phyloP scores from a whole-genome alignment of 92 coral and sea anemone species.

The Porites cylindrica region DNA sequence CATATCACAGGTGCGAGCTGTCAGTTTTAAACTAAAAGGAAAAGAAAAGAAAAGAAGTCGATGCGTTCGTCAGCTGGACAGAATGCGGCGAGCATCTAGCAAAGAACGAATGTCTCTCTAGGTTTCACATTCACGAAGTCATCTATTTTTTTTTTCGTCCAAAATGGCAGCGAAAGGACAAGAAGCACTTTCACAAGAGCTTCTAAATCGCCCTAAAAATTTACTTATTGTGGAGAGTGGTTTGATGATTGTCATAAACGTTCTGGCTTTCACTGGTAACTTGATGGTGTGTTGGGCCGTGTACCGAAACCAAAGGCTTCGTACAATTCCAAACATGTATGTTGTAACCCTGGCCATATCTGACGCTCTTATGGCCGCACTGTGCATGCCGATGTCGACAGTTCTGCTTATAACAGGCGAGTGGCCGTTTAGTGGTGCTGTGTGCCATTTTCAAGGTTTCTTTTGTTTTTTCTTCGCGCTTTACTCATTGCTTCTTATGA shows the following conservation, averaged over 20 bases:
- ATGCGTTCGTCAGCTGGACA: background rate
- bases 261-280: constrained; percentile 75
- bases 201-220: constrained; percentile 51
- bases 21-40: background rate
- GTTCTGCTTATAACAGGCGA: constrained; percentile 74
- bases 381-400: constrained; percentile 78
- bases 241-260: constrained; percentile 64
- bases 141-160: background rate
- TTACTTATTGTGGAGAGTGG: constrained; percentile 64
- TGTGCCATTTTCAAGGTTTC: constrained; percentile 87
- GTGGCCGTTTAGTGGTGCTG: constrained; percentile 64
- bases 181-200: constrained; percentile 42
- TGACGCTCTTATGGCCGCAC: constrained; percentile 79
- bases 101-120: background rate
- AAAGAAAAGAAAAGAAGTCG: too few relatives aligned
- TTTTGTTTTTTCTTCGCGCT: constrained; percentile 79
- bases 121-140: too few relatives aligned
- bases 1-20: background rate
- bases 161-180: constrained; percentile 23
- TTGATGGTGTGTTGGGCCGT: constrained; percentile 89
- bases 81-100: background rate
- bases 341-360: constrained; percentile 82
- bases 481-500: constrained; percentile 80
- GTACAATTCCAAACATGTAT: constrained; percentile 82
- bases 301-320: constrained; percentile 77